Conservation (phyloP, 2,113 vertebrate species). For the Turnix velox region DNA sequence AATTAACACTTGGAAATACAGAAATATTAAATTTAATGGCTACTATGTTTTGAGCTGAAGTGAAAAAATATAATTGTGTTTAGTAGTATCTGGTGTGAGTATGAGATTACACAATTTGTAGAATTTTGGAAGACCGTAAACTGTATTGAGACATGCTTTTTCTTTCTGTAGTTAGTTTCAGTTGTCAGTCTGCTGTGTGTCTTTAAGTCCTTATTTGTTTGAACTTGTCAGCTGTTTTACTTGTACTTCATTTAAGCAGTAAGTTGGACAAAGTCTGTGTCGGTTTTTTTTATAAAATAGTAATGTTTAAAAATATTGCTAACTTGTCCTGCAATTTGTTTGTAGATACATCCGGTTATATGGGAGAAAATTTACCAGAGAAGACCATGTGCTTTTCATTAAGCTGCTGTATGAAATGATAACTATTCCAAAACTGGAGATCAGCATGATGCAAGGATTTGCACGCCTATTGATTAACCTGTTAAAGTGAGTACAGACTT, state of each 20-base stretch:
- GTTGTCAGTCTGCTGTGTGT: background rate
- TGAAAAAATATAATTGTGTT: background rate
- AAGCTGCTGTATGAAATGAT: constrained; percentile 94
- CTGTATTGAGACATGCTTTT: background rate
- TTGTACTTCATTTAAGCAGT: background rate
- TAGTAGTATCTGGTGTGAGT: background rate
- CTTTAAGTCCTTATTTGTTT: background rate
- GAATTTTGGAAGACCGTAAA: background rate
- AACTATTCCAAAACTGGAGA: constrained; percentile 91
- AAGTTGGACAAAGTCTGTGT: background rate
- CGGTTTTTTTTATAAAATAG: background rate
- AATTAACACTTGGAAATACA: background rate
- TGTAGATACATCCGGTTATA: constrained; percentile 92
- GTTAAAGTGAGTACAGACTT: constrained; percentile 84
- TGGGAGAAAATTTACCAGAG: constrained; percentile 97
- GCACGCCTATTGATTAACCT: constrained; percentile 93
- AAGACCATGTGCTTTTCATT: constrained; percentile 96
- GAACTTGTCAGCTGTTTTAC: background rate
- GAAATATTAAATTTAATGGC: background rate
- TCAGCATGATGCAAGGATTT: constrained; percentile 98
- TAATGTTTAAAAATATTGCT: background rate
- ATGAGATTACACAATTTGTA: background rate
- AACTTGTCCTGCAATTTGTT: background rate
- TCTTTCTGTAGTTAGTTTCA: background rate
- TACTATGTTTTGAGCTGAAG: background rate